Percentiles rank a stretch among this genome's conserved stretches.
phyloP scores from a whole-genome alignment of 1,140 invertebrate genomes.

The Panagrolaimus sp. region DNA sequence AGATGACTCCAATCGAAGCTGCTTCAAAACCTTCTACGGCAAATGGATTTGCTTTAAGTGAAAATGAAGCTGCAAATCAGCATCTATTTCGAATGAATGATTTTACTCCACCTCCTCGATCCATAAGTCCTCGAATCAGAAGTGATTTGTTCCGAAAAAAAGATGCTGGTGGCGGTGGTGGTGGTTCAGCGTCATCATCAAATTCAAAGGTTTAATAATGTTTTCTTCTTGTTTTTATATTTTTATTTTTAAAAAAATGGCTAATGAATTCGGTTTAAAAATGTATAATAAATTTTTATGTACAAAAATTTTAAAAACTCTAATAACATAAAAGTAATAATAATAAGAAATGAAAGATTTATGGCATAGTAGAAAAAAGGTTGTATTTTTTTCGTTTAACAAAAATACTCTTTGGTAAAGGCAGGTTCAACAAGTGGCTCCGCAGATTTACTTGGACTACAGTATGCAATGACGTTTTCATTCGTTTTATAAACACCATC shows the following conservation, averaged over 20 bases:
- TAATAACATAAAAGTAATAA: too few relatives aligned
- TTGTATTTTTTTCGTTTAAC: conserved; percentile 19
- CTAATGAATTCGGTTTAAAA: too few relatives aligned
- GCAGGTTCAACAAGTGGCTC: conserved; percentile 33
- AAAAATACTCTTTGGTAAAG: conserved; percentile 35
- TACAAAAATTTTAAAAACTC: too few relatives aligned
- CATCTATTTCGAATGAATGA: conserved; percentile 15
- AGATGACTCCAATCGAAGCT: not conserved
- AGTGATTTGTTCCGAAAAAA: conserved; percentile 30
- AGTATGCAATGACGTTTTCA: conserved; percentile 28
- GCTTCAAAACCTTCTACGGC: not conserved
- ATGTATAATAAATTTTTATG: too few relatives aligned
- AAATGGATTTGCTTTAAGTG: conserved; percentile 21
- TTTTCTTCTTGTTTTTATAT: too few relatives aligned
- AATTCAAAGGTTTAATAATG: conserved; percentile 8
- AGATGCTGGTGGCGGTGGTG: not conserved
- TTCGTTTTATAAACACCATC: conserved; percentile 50
- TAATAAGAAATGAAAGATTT: too few relatives aligned
- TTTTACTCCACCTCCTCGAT: conserved; percentile 18
- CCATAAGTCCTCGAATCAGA: conserved; percentile 24
- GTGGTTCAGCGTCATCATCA: not conserved
- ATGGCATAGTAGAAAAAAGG: conserved; percentile 2
- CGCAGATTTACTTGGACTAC: conserved; percentile 27
- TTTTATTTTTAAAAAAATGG: too few relatives aligned
- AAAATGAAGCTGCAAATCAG: conserved; percentile 6